phyloP scores from a whole-genome alignment of 2,113 vertebrate species.

The Peromyscus maniculatus region DNA sequence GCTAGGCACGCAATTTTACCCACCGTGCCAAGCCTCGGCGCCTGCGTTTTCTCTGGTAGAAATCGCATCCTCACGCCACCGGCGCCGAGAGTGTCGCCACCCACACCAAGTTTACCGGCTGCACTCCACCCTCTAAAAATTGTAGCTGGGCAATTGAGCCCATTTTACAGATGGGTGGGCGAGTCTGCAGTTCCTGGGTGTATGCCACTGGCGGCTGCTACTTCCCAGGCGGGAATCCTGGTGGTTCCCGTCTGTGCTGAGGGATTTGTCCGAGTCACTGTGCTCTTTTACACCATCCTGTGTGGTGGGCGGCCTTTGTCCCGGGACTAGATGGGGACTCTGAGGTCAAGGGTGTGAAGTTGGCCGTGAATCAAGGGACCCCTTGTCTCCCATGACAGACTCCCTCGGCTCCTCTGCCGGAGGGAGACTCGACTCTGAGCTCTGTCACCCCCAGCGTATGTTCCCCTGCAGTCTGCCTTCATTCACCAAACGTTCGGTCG shows the following conservation, averaged over 20 bases:
- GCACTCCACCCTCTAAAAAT: neutral
- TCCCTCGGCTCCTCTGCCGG: neutral
- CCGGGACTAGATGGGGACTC: neutral
- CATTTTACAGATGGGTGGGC: constrained; percentile 30
- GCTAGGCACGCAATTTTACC: neutral
- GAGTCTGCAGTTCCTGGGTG: neutral
- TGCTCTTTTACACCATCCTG: neutral
- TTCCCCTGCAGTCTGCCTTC: neutral
- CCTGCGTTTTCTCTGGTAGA: neutral
- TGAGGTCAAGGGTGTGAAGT: neutral
- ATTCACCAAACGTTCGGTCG: neutral
- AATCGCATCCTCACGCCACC: neutral
- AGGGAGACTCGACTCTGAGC: too few species aligned
- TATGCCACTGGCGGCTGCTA: neutral
- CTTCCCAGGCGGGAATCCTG: neutral
- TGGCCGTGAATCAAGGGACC: neutral
- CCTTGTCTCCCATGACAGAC: rapidly evolving
- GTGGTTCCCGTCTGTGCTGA: neutral
- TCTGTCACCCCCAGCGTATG: neutral
- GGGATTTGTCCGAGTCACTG: neutral
- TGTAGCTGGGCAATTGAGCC: neutral
- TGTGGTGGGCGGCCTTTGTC: rapidly evolving
- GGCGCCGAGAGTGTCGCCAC: rapidly evolving
- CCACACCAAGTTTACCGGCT: neutral
- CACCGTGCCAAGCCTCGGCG: neutral